Base-by-base conservation (phyloP, 2,113 vertebrate species). In the Gymnogyps californianus region DNA sequence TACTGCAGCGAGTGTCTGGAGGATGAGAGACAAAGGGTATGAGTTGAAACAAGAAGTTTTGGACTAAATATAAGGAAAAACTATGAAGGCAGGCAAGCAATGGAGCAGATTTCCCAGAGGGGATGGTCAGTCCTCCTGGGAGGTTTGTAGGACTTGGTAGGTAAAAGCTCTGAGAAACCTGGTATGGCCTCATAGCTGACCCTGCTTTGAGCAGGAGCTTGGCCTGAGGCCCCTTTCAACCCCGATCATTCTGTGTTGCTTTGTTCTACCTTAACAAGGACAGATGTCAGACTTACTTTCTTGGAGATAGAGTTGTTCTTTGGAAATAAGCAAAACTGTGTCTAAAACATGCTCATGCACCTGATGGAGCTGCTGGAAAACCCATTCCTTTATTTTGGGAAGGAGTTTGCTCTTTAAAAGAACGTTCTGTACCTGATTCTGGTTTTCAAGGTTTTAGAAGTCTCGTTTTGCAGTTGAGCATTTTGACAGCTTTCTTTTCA, bases 161-260 rank as follows among this genome's bases (percentile, higher is more conserved):
- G 7, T 75, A 6, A 67, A 32, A 90, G 21, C 29, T 62, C 47
- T 7, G 11, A 51, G 52, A 55, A 59, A 8, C 15, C 38, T 52
- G 15, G 18, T 18, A 28, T 40, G 40, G 32, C 36, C 64, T 90
- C 42, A 8, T 5, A 29, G 32, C 42, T 71, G 80, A 66, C 18
- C 46, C 55, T 52, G n/a, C 74, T 91, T 66, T 67, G 59, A 94
- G 64, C 36, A 49, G 21, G 13, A 29, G 3, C 34, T 62, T 83
- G 42, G 16, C 91, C 65, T 51, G 61, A 67, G 67, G 29, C 12
- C 19, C 38, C 29, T 79, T 84, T 46, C 47, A 42, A 10, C 42
- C 8, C 0, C 0, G 13, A 34, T 52, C 38, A 55, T 67, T 51
- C 51, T 0, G 0, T 1, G 1, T 34, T 42, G 26, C 38, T n/a